Evolutionary conservation across 2,888 invertebrate genomes (phyloP).

Genomic region (Leucozona laternaria): DNA sequence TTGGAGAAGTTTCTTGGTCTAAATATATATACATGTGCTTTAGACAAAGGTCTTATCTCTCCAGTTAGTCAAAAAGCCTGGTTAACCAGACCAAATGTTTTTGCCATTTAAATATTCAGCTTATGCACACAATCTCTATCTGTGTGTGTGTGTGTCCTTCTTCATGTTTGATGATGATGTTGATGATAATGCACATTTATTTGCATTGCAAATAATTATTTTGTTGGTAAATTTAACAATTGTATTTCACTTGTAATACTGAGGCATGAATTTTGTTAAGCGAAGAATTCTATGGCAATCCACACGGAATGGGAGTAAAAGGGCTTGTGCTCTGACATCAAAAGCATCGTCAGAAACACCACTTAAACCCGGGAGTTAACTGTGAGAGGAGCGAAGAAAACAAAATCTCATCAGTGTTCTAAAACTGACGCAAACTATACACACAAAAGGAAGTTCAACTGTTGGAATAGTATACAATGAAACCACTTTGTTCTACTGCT

Average conservation of each 20-base stretch:
- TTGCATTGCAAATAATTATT: slow-evolving; percentile 70
- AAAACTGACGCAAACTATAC: slow-evolving; percentile 34
- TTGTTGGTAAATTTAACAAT: slow-evolving; percentile 67
- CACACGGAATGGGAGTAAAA: background rate
- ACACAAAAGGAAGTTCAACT: slow-evolving; percentile 58
- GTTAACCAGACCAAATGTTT: slow-evolving; percentile 57
- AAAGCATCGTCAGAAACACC: slow-evolving; percentile 26
- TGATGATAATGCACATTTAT: slow-evolving; percentile 56
- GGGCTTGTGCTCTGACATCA: slow-evolving; percentile 3
- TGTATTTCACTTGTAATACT: slow-evolving; percentile 61
- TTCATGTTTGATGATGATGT: slow-evolving; percentile 45
- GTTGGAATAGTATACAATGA: slow-evolving; percentile 9
- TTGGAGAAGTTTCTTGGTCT: background rate
- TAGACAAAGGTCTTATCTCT: background rate
- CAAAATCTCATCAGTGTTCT: slow-evolving; percentile 41
- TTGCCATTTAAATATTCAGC: slow-evolving; percentile 13
- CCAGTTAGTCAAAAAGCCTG: slow-evolving; percentile 19
- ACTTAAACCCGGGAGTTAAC: slow-evolving; percentile 45
- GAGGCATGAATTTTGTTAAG: slow-evolving; percentile 68
- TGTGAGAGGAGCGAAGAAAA: slow-evolving; percentile 25
- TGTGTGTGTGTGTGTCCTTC: slow-evolving; percentile 28
- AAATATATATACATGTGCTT: background rate
- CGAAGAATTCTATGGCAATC: slow-evolving; percentile 44
- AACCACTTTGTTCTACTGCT: background rate
- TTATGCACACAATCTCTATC: slow-evolving; percentile 17